Base-by-base conservation (phyloP, 2,113 vertebrate genomes). In the Anguilla rostrata region DNA sequence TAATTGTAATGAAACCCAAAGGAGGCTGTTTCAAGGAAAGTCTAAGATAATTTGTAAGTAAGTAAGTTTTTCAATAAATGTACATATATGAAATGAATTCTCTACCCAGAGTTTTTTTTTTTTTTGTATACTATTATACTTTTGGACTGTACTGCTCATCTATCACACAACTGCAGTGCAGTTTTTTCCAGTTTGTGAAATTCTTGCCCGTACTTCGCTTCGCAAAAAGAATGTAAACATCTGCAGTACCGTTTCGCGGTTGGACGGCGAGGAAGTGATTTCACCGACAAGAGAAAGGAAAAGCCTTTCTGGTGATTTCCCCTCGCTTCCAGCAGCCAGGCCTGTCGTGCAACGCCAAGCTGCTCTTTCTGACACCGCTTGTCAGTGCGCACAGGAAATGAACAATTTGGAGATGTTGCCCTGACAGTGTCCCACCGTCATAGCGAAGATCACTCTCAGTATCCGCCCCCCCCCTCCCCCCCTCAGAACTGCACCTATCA, bases 391-490 rank as follows among this genome's bases (percentile, higher is more conserved):
- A 80, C 83, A 78, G 75, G 86, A 78, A 84, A 90, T 84, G 89
- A 79, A 88, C 78, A 82, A 87, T 83, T 88, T 43, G 85, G 46
- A 93, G 92, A 90, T 90, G 86, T 90, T 81, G 88, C 88, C 89
- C 88, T 91, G 92, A 93, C 92, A 92, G 89, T 90, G 91, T 11
- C 92, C 93, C 93, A 93, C 91, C 86, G 53, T 88, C 91, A 81
- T 83, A 89, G 93, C 92, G 92, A 90, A 91, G 87, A 82, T 91
- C 89, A 88, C 90, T 89, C 90, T 88, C 87, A 90, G 91, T 91
- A 90, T 78, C 87, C 89, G 3, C 20, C 20, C 63, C 26, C 63
- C 63, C 20, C 63, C 26, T 20, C 63, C 20, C n/a, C 88, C 89
- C 90, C 91, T 83, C 85, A 85, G 88, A 71, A 89, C 88, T 12